Percentiles rank a stretch among this genome's conserved stretches.
phyloP scores from a whole-genome alignment of 1,140 invertebrate species.

The Plectrocnemia conspersa region DNA sequence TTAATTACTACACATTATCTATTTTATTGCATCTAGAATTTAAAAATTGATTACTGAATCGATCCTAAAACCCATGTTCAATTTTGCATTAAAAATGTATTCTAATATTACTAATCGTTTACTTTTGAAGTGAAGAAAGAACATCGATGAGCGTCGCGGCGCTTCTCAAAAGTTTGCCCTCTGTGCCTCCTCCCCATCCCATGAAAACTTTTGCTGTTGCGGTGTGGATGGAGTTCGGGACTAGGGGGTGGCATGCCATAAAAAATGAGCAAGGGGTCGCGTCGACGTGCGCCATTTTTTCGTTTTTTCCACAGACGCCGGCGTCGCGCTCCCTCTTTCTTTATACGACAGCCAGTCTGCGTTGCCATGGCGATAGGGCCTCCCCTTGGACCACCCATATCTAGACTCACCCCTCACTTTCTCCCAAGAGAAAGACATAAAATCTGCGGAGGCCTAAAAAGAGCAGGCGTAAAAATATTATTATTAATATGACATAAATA shows the following conservation, averaged over 20 bases:
- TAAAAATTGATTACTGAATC: too few relatives aligned
- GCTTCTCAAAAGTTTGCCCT: not conserved
- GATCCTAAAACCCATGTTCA: too few relatives aligned
- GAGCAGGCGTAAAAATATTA: too few relatives aligned
- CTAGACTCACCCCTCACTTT: constrained; percentile 20
- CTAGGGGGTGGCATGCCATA: constrained; percentile 15
- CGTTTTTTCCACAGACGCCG: constrained; percentile 10
- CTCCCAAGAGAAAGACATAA: too few relatives aligned
- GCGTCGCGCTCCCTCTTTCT: constrained; percentile 15
- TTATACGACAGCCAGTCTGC: constrained; percentile 6
- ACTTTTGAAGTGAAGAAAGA: not conserved
- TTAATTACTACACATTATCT: too few relatives aligned
- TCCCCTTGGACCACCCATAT: too few relatives aligned
- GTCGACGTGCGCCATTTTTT: constrained; percentile 28
- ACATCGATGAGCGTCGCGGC: not conserved
- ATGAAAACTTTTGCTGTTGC: not conserved
- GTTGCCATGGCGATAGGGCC: constrained; percentile 24
- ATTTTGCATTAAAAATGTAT: too few relatives aligned
- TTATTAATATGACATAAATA: too few relatives aligned
- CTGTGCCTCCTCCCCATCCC: constrained; percentile 1
- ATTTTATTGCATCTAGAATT: too few relatives aligned
- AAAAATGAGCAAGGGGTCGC: constrained; percentile 29
- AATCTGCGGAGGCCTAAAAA: too few relatives aligned
- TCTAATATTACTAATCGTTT: too few relatives aligned
- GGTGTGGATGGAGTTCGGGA: not conserved